Evolutionary conservation across 2,888 invertebrate species (phyloP), one percentile per base, ranked within the genome.

Genomic region (Eupsilia transversa): DNA sequence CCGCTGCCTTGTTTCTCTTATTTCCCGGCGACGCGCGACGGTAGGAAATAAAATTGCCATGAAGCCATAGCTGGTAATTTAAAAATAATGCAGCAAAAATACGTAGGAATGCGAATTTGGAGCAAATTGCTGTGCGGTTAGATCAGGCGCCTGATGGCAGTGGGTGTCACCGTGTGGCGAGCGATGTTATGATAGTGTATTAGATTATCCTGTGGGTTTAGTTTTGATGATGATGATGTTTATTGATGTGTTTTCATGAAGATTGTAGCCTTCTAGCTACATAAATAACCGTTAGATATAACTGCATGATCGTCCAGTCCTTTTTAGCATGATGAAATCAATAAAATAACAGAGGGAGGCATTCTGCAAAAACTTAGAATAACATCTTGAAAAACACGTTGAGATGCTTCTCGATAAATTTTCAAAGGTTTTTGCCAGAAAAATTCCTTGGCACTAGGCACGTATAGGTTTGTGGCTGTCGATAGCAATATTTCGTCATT

Each of bases 41-140:
- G 90, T 90, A 93, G 94, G 94, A 95, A 95, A 96, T 95, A 95
- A 95, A 95, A 95, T 94, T 91, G 93, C 94, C 94, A 95, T 95
- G 94, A 94, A 92, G 93, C 93, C 91, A 87, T 88, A 92, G 93
- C 89, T 93, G 92, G 94, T 94, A 95, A 95, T 95, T 95, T 94
- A 93, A 94, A 95, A 94, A 94, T 94, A 95, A 96, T 94, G 93
- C 92, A 90, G 92, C 93, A 94, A 94, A 94, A 94, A 94, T 93
- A 92, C 91, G 92, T 89, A 87, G 92, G 91, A 92, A 93, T 93
- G 92, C 82, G 93, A 92, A 90, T 94, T 93, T 89, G 88, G 90
- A 91, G 92, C 90, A 92, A 93, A 95, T 94, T 94, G 94, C 93
- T 92, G 91, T 92, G 89, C 74, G 77, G 79, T 77, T 75, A 73